Percentiles rank a stretch among this genome's conserved stretches.
Evolutionary conservation across 1,140 invertebrate species (phyloP).

Genomic region (Atta texana): DNA sequence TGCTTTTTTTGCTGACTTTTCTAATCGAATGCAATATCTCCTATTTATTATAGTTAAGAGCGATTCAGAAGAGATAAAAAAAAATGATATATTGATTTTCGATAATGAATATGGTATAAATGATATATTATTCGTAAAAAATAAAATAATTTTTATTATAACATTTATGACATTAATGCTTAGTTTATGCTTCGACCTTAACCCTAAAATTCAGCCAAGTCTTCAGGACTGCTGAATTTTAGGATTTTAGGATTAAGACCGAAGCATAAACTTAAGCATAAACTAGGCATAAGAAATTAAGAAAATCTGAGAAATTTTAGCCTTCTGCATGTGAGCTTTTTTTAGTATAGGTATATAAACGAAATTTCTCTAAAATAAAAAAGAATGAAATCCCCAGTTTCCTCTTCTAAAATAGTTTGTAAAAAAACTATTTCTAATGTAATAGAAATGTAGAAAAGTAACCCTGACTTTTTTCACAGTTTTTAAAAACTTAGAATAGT

Average conservation of each 20-base stretch:
- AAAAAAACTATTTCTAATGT: too few species aligned
- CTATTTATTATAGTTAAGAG: not conserved
- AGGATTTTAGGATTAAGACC: too few species aligned
- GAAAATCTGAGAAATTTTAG: not conserved
- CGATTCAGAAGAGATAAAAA: not conserved
- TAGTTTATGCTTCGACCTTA: too few species aligned
- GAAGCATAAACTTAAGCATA: too few species aligned
- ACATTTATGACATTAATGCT: not conserved
- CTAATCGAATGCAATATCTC: not conserved
- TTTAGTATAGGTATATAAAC: too few species aligned
- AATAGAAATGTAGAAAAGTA: not conserved
- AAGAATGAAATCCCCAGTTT: too few species aligned
- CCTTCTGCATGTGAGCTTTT: too few species aligned
- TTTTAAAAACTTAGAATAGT: too few species aligned
- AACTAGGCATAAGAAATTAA: not conserved
- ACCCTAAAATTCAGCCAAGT: too few species aligned
- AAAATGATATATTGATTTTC: not conserved
- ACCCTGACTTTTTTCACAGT: not conserved
- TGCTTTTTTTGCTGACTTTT: slow-evolving; percentile 21
- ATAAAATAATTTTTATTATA: slow-evolving; percentile 5
- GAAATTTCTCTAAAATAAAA: too few species aligned
- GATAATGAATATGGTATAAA: not conserved
- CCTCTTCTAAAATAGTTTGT: too few species aligned
- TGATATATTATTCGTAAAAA: not conserved
- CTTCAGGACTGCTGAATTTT: too few species aligned